phyloP scores from a whole-genome alignment of 2,888 invertebrate genomes.

The Neoaliturus tenellus region DNA sequence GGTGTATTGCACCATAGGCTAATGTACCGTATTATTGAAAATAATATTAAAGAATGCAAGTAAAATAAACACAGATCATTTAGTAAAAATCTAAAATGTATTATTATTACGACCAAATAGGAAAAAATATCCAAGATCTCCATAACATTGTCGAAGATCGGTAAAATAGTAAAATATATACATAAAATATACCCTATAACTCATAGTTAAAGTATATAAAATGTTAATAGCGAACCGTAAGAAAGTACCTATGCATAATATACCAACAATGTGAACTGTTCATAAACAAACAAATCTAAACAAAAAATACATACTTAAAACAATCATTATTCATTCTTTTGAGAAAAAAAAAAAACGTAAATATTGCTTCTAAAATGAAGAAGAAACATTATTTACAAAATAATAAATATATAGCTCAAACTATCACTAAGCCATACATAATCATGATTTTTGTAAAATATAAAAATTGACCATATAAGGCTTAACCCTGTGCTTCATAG shows the following conservation, averaged over 20 bases:
- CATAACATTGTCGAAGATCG: not conserved
- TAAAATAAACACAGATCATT: not conserved
- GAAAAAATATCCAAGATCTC: not conserved
- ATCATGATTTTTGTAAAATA: not conserved
- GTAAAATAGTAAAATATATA: not conserved
- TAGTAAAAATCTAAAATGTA: not conserved
- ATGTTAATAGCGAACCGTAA: not conserved
- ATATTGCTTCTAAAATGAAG: too few relatives aligned
- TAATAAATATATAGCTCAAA: not conserved
- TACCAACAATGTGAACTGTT: not conserved
- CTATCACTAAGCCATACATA: not conserved
- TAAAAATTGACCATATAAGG: too few relatives aligned
- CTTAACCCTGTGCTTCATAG: too few relatives aligned
- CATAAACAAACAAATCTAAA: not conserved
- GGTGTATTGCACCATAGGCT: not conserved
- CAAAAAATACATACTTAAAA: not conserved
- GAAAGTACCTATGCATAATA: not conserved
- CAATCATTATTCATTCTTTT: not conserved
- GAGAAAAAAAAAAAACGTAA: not conserved
- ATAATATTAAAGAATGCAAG: not conserved
- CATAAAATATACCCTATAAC: not conserved
- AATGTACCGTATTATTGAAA: not conserved
- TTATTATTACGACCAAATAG: not conserved
- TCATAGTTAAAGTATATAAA: not conserved
- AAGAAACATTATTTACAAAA: too few relatives aligned